Base-by-base conservation (phyloP, 2,113 vertebrate genomes). In the Hydrochoerus hydrochaeris region DNA sequence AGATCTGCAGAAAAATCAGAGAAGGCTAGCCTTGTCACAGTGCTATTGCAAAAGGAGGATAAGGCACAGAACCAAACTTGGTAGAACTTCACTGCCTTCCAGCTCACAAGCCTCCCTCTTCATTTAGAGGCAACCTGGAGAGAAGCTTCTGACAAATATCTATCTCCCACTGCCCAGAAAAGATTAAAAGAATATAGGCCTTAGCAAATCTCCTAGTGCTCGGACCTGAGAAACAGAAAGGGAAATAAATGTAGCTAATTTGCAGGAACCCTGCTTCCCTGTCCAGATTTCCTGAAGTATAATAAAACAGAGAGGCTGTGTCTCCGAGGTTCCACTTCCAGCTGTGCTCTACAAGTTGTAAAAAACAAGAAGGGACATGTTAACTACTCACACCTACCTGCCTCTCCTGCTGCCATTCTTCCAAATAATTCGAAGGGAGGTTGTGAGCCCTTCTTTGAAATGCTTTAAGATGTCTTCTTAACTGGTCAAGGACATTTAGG, bases 351-450 rank as follows among this genome's bases (percentile, higher is more conserved):
- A 88, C 65, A 95, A 81, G 88, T 58, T 86, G 94, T 86, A 80
- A 93, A 94, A 90, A 92, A 80, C 75, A 92, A 95, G 95, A 95
- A 97, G 41, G 88, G 90, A 91, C 95, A 80, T 54, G 87, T 90
- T 94, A 80, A 83, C 63, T 90, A 28, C 58, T 83, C 77, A 63
- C 52, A 95, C 32, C 73, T 95, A 81, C 52, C 63, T 88, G 44
- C 4, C 20, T 16, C 28, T 82, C 81, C 75, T 80, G 90, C 94
- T 90, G 46, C 7, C 78, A 71, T 57, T 54, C 94, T 81, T 96
- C 63, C 63, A 92, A 96, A 87, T 84, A 91, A 73, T 85, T 91
- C 71, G 71, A 91, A 88, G 28, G 49, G 16, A 93, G 32, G 2
- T 4, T 83, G 38, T 85, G 30, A 90, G 69, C 22, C 57, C 44